Evolutionary conservation across 1,140 invertebrate species (phyloP), one percentile per base, ranked within the genome.

Genomic region (Brachionus angularis): DNA sequence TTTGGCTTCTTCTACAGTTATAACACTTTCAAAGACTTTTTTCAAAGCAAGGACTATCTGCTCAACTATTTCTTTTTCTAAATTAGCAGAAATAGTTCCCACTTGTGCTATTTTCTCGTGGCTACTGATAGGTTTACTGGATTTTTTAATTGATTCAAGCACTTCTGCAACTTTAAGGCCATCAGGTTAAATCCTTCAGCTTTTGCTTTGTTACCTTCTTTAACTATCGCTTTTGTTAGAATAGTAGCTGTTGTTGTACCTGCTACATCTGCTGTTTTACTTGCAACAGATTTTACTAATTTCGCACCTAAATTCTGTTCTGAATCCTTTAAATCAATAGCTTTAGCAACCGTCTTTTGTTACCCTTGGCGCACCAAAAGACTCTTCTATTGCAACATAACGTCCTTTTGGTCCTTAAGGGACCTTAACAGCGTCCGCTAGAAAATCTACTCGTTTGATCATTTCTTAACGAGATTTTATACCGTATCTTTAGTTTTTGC

Each of bases 341-440:
- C 89, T 82, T 99, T 99, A 18, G 96, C 96, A 96, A 75, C 96
- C 96, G 81, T 99, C 96, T 84, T 98, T 99, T 33, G 95, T 99
- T 77, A 98, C 98, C 83, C 98, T 99, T 23, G 96, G 96, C 72
- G 91, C 91, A 14, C 96, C 96, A 95, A 95, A 99, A 8, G 92
- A 95, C 80, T 98, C 95, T 83, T 99, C 96, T 74, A 99, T 85
- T 76, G 99, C 96, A 10, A 99, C 96, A 83, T 99, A 99, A 74
- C 96, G 87, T 46, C 96, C 96, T 84, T 98, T 98, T 62, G 96
- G 96, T 44, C 96, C 96, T 94, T 99, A 97, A 44, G 96, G 99
- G 25, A 98, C 95, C 14, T 96, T 94, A 10, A 99, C 96, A 44
- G 95, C 95, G 85, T 98, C 95, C 71, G 96, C 93, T 16, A 99